Evolutionary conservation across 2,797 vertebrate genomes (phyloP), one percentile per base, ranked within the genome.

Genomic region (Pitangus sulphuratus): DNA sequence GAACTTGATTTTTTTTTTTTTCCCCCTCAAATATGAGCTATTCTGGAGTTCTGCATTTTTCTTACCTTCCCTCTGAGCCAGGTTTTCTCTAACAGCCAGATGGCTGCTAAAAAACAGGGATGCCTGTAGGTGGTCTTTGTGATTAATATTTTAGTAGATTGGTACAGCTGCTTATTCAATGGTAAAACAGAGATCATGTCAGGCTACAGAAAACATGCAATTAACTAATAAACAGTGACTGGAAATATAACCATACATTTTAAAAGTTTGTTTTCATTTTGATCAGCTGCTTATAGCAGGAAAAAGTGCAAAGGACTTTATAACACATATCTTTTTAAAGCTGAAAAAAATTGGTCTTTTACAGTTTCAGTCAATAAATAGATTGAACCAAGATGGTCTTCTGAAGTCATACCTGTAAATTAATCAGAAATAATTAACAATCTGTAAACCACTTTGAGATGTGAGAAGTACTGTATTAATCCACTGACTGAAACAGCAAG

Each of bases 101-200:
- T 92, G 95, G 96, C 20, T 95, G 35, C 33, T 93, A 74, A 74
- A 58, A 93, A 84, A 6, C 44, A 83, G n/a, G 25, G 76, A 87
- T 37, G 44, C 20, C 44, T 74, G 77, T 94, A 84, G 84, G 78
- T 95, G 87, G 71, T 62, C 82, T 92, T 70, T 77, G 20, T 89
- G 78, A 95, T 70, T 92, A 91, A 91, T 89, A 85, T 96, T 93
- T 95, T 74, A 94, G 44, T 62, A 66, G 71, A 91, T 60, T 70
- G 58, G 37, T 92, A 48, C 35, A 89, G 71, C 31, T 87, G 40
- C 64, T 77, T 94, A 60, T 87, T 62, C 9, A 1, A 51, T 77
- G 64, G 58, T 80, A 74, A 94, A 72, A 84, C 44, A 94, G 26
- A 70, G 35, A 90, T 62, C 69, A n/a, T 53, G 18, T 54, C 44